Base-by-base conservation (phyloP, 2,888 invertebrate species). In the Tiphia femorata region DNA sequence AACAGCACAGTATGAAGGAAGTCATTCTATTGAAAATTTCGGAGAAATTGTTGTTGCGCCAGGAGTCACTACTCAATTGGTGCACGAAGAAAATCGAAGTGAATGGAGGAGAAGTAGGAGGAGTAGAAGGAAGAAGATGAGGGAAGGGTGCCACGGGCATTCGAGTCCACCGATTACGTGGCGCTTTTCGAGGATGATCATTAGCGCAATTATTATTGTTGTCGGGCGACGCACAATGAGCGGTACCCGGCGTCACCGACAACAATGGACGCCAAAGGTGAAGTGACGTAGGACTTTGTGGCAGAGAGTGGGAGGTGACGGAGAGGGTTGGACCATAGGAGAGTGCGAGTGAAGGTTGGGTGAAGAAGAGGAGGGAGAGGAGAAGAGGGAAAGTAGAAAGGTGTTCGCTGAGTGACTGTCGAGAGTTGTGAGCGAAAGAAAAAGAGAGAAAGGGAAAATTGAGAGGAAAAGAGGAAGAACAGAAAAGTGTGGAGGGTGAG, bases 141-240 rank as follows among this genome's bases (percentile, higher is more conserved):
- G 41, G 41, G 17, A 17, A 6, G 7, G 38, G 33, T 4, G 33
- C 8, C 3, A n/a, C 8, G 50, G 49, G 50, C 58, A 38, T 54
- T 33, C 67, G 54, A 41, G 52, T 58, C 49, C 58, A 53, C 61
- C 70, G 76, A 77, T 79, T 78, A 78, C 76, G 64, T 67, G 62
- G 78, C 77, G 64, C 71, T 78, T 79, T 79, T 76, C 66, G 71
- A 70, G 71, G 70, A 69, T 71, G 79, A 79, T 79, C 79, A 79
- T 81, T 80, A 80, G 78, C 73, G 79, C 81, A 81, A 81, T 81
- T 81, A 81, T 78, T 77, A 78, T 77, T 74, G 75, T 75, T n/a
- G 77, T 66, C 67, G 72, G 67, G 55, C n/a, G n/a, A n/a, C n/a
- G 70, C 66, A 78, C 78, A 79, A 78, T 79, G 70, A 72, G 70